Percentiles rank a stretch among this genome's conserved stretches.
Conservation (phyloP, 2,888 invertebrate genomes). For the Gortyna flavago region DNA sequence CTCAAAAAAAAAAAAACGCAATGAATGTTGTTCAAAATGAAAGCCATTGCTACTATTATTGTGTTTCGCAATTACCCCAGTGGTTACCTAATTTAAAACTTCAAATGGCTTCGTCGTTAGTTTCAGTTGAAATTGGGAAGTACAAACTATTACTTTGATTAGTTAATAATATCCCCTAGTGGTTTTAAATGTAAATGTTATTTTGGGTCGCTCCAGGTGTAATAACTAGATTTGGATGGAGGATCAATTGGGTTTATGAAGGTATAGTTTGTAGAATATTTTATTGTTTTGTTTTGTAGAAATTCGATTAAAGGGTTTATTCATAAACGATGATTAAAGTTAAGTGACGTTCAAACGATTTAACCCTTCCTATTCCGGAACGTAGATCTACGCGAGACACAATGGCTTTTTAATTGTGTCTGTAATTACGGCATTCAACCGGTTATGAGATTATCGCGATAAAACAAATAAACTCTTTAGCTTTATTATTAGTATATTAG, state of each 20-base stretch:
- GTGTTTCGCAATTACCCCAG: background rate
- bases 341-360: no score
- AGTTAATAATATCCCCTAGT: slow-evolving; percentile 49
- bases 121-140: slow-evolving; percentile 35
- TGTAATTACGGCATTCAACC: no score
- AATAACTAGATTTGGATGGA: slow-evolving; percentile 30
- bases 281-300: background rate
- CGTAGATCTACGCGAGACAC: no score
- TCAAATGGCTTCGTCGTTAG: slow-evolving; percentile 46
- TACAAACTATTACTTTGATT: slow-evolving; percentile 55
- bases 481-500: no score
- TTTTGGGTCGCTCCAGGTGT: slow-evolving; percentile 47
- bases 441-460: no score
- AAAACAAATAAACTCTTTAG: no score
- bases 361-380: no score
- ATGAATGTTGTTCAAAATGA: no score
- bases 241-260: slow-evolving; percentile 21
- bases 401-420: no score
- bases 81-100: slow-evolving; percentile 45
- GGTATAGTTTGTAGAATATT: slow-evolving; percentile 5
- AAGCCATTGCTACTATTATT: background rate
- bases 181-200: slow-evolving; percentile 57
- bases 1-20: no score
- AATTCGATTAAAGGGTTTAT: background rate
- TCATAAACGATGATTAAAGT: background rate